A percentile compares a stretch with the other conserved stretches of the same genome.
Evolutionary conservation across 2,113 vertebrate species (phyloP).

Genomic region (Cinclus mexicanus): DNA sequence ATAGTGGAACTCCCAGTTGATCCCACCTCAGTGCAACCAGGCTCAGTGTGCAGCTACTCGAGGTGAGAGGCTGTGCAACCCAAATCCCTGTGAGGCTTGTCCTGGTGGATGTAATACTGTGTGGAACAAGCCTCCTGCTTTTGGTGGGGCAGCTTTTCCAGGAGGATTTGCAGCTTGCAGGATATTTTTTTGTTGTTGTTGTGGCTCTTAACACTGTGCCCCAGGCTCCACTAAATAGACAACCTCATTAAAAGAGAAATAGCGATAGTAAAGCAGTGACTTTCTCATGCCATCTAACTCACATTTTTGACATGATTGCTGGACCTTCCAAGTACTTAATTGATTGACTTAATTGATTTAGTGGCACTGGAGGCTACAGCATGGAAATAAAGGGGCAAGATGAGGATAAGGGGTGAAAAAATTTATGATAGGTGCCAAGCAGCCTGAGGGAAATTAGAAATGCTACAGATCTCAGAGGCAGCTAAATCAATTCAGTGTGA

Average conservation of each 20-base stretch:
- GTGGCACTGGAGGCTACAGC: slow-evolving; percentile 63
- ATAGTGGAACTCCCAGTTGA: neutral
- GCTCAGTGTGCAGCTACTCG: neutral
- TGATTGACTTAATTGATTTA: slow-evolving; percentile 73
- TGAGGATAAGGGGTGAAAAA: slow-evolving; percentile 61
- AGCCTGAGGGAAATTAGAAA: slow-evolving; percentile 66
- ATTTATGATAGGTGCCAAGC: slow-evolving; percentile 65
- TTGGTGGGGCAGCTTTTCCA: neutral
- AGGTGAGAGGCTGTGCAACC: neutral
- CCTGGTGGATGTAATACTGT: neutral
- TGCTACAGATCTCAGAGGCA: slow-evolving; percentile 59
- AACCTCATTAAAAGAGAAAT: slow-evolving; percentile 66
- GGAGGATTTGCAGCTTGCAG: slow-evolving; percentile 3
- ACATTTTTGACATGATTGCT: slow-evolving; percentile 65
- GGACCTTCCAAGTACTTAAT: slow-evolving; percentile 70
- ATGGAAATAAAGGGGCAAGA: slow-evolving; percentile 55
- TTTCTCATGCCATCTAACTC: slow-evolving; percentile 59
- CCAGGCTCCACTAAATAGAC: slow-evolving; percentile 60
- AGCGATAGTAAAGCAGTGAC: slow-evolving; percentile 48
- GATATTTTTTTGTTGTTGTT: neutral
- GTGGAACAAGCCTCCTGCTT: neutral
- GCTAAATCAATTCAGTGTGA: slow-evolving; percentile 57
- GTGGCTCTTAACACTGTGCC: slow-evolving; percentile 36
- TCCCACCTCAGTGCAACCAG: neutral
- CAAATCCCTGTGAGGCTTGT: neutral